A percentile compares a stretch with the other conserved stretches of the same genome.
These are phyloP conservation scores for Miltochrista miniata DNA, from an alignment of 2,888 invertebrate species.

Conservation along the genomic window DNA sequence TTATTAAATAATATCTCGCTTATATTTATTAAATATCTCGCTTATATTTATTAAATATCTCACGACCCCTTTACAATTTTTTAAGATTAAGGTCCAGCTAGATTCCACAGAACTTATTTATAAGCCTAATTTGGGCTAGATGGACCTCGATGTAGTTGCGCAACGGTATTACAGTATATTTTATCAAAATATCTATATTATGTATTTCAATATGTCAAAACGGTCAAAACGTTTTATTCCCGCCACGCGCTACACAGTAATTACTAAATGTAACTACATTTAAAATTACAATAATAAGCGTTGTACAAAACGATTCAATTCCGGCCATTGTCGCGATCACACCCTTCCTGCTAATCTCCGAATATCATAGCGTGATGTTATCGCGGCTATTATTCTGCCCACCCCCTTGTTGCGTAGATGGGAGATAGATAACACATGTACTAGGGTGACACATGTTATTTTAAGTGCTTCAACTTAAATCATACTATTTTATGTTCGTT, in stretches of 20 bases:
- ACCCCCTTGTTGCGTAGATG: conserved; percentile 47
- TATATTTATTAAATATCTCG: too few relatives aligned
- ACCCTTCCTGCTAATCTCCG: conserved; percentile 38
- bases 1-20: too few relatives aligned
- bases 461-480: conserved; percentile 7
- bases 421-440: conserved; percentile 44
- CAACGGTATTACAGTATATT: too few relatives aligned
- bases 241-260: neutral
- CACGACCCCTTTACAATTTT: too few relatives aligned
- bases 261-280: conserved; percentile 9
- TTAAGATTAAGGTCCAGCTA: too few relatives aligned
- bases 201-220: too few relatives aligned
- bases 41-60: too few relatives aligned
- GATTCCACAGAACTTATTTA: too few relatives aligned
- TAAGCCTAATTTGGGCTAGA: too few relatives aligned
- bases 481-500: neutral
- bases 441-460: conserved; percentile 39
- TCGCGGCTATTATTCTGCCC: conserved; percentile 43
- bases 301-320: conserved; percentile 36
- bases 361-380: conserved; percentile 36
- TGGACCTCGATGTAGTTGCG: too few relatives aligned
- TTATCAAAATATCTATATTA: too few relatives aligned
- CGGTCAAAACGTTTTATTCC: neutral
- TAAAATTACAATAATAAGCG: conserved; percentile 28
- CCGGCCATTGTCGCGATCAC: conserved; percentile 36